Evolutionary conservation across 2,113 vertebrate genomes (phyloP), one percentile per base, ranked within the genome.

Genomic region (Cromileptes altivelis): DNA sequence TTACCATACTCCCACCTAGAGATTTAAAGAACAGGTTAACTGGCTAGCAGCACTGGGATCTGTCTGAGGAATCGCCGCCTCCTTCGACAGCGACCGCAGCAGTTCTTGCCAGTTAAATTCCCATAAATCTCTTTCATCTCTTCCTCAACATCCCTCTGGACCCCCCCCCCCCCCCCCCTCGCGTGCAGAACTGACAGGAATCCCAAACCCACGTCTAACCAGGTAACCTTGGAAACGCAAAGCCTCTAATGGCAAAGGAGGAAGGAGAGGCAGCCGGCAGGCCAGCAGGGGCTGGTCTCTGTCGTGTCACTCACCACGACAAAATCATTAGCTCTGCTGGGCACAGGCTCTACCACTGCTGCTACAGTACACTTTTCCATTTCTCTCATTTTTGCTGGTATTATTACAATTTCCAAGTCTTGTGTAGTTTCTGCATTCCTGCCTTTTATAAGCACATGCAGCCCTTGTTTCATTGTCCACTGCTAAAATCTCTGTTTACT

Each of bases 221-320:
- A 88, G 73, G 86, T 94, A 91, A 89, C 86, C 82, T 85, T 85
- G 81, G 86, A 83, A 78, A 91, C 77, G 70, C 57, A 81, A 87
- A 81, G 76, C 71, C 77, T 84, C 77, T 84, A 75, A 85, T 80
- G 78, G 72, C 52, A 68, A 63, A 73, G 50, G 63, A 25, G 64
- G 21, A 55, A 75, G 75, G 64, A 47, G 72, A 82, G 63, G 61
- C 75, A 42, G 68, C 47, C 14, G 47, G 70, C 74, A 42, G 70
- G 83, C 53, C 62, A 85, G 79, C 81, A 50, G 69, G 85, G 82
- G 75, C 63, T 65, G 84, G 81, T 87, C 82, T 80, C 79, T 55
- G 45, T 62, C 55, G 55, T 76, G 82, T 78, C 71, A 75, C 61
- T 78, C 78, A 60, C 60, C 55, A 60, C 33, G 58, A 90, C 78